A percentile compares a stretch with the other conserved stretches of the same genome.
phyloP scores from a whole-genome alignment of 2,797 vertebrate genomes.

The Hypotaenidia philippensis region DNA sequence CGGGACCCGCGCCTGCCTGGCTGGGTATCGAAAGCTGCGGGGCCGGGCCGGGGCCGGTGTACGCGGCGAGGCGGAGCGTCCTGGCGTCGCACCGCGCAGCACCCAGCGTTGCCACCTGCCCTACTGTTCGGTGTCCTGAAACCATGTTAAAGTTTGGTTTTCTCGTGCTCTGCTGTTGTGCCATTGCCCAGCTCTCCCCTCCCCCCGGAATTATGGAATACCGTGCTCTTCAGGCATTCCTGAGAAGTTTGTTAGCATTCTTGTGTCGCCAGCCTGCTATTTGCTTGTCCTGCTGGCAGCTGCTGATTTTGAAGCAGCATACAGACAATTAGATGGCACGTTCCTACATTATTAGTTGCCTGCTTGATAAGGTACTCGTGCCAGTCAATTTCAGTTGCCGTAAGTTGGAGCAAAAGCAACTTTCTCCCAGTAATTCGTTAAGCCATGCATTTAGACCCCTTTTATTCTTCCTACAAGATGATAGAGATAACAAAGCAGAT shows the following conservation, averaged over 20 bases:
- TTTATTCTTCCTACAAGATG: accelerated
- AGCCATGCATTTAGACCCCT: neutral
- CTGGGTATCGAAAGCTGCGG: too few relatives aligned
- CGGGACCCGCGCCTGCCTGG: neutral
- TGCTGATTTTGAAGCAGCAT: accelerated
- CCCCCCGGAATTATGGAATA: accelerated
- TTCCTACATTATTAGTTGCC: accelerated
- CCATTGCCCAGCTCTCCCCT: too few relatives aligned
- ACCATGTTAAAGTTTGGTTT: accelerated
- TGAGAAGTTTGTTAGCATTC: accelerated
- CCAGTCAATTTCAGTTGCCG: neutral
- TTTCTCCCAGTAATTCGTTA: neutral
- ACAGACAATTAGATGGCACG: accelerated
- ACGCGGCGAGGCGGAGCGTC: too few relatives aligned
- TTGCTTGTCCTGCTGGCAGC: neutral
- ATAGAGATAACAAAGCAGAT: neutral
- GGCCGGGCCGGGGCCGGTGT: too few relatives aligned
- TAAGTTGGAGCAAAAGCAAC: neutral
- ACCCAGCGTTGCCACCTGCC: neutral
- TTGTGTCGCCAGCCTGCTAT: accelerated
- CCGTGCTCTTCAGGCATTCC: accelerated
- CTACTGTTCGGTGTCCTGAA: neutral
- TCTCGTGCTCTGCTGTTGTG: neutral
- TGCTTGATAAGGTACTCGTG: neutral
- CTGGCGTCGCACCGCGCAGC: neutral